These are phyloP conservation scores for Scaptomyza hsui DNA, from an alignment of 1,140 invertebrate genomes.

Conservation along the genomic window DNA sequence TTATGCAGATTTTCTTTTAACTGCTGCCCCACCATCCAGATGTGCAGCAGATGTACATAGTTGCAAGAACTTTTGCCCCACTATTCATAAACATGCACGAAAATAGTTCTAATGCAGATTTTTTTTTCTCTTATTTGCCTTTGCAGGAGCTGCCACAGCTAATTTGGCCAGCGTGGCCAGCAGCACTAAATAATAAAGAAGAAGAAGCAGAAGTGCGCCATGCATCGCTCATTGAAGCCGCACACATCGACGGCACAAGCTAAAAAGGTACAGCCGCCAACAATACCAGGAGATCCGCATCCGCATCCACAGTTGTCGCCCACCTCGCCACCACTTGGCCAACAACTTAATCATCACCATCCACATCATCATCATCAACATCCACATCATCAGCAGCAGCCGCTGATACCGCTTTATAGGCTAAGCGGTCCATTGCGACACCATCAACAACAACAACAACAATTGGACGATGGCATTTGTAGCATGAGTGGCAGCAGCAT, in stretches of 20 bases:
- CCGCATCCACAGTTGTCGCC: conserved; percentile 84
- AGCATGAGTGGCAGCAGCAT: conserved; percentile 83
- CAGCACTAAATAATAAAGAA: background rate
- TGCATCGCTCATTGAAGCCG: conserved; percentile 90
- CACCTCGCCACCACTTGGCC: conserved; percentile 82
- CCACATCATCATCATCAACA: background rate
- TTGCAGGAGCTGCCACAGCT: conserved; percentile 63
- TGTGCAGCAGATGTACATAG: conserved; percentile 73
- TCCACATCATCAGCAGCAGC: conserved; percentile 67
- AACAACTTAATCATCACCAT: conserved; percentile 84
- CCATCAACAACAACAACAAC: conserved; percentile 56
- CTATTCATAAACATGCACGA: conserved; percentile 3
- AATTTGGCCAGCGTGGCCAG: conserved; percentile 53
- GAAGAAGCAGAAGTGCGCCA: conserved; percentile 83
- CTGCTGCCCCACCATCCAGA: conserved; percentile 40
- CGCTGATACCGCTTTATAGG: conserved; percentile 84
- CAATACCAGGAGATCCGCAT: conserved; percentile 88
- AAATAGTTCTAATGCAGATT: conserved; percentile 43
- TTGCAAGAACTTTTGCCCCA: background rate
- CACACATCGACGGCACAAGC: conserved; percentile 87
- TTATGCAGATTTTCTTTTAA: conserved; percentile 72
- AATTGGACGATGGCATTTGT: conserved; percentile 67
- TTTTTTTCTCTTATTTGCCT: conserved; percentile 15
- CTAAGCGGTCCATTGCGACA: conserved; percentile 70
- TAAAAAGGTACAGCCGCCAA: conserved; percentile 92